Evolutionary conservation across 2,797 vertebrate genomes (phyloP).

Genomic region (Hirundo rustica): DNA sequence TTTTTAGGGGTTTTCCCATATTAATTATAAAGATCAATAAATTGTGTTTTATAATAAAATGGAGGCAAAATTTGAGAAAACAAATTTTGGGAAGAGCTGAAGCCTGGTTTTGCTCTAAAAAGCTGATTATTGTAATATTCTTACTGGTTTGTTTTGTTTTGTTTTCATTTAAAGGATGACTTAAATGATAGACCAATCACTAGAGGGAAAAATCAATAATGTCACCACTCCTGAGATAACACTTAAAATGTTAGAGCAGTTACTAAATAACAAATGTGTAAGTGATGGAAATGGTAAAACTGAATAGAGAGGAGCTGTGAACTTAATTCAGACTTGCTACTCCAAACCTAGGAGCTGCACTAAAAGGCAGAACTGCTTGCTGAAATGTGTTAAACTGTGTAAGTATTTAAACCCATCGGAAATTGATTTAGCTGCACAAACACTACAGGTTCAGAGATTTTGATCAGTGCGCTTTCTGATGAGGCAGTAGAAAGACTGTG

Average conservation of each 20-base stretch:
- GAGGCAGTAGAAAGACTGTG: neutral
- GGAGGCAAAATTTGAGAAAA: neutral
- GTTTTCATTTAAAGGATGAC: neutral
- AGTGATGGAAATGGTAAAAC: neutral
- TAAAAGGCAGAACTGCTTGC: neutral
- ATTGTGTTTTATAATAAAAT: neutral
- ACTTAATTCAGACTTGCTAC: neutral
- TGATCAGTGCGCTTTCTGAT: neutral
- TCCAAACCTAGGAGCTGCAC: neutral
- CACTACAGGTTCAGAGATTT: neutral
- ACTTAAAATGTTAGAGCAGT: neutral
- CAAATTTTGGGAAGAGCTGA: neutral
- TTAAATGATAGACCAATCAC: neutral
- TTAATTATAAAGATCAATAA: neutral
- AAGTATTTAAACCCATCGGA: neutral
- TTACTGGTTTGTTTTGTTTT: neutral
- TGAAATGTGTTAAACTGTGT: neutral
- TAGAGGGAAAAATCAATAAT: neutral
- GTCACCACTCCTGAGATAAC: neutral
- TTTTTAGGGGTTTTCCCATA: rapidly evolving
- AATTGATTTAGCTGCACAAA: neutral
- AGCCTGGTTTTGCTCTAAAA: neutral
- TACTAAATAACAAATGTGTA: neutral
- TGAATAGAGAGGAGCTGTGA: neutral
- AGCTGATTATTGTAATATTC: neutral